Conservation (phyloP, 2,113 vertebrate species). For the Theropithecus gelada region DNA sequence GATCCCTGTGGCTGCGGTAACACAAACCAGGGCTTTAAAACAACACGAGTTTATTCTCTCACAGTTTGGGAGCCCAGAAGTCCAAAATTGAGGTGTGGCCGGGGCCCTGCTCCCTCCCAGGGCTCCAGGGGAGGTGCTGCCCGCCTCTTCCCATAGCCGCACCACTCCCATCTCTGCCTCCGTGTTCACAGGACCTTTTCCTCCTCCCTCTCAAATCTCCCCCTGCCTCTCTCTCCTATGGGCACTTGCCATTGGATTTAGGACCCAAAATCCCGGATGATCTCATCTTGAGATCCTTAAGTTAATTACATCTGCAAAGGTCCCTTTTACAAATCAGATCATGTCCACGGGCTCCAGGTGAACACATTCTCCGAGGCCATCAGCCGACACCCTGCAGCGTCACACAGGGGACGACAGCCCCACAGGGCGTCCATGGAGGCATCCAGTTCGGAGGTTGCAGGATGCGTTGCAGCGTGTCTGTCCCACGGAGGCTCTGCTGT, state of each 20-base stretch:
- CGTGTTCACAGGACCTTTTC: neutral
- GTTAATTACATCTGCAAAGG: neutral
- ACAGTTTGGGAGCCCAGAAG: neutral
- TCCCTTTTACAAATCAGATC: neutral
- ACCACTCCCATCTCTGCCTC: neutral
- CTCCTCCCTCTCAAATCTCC: neutral
- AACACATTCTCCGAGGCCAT: neutral
- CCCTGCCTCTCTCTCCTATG: neutral
- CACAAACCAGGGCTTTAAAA: neutral
- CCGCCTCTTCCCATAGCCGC: neutral
- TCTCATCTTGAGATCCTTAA: neutral
- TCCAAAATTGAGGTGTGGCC: neutral
- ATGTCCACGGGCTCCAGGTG: neutral
- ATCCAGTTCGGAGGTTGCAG: fast-evolving
- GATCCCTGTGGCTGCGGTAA: neutral
- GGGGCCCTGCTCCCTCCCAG: neutral
- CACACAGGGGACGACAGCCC: no score
- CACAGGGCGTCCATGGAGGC: fast-evolving
- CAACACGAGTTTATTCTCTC: neutral
- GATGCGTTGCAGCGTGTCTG: fast-evolving
- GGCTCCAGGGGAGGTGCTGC: neutral
- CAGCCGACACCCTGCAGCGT: no score
- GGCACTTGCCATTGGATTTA: neutral
- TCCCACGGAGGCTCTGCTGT: no score
- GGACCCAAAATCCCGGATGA: neutral